These are phyloP conservation scores for Lophura nycthemera DNA, from an alignment of 2,113 vertebrate genomes.

Conservation along the genomic window DNA sequence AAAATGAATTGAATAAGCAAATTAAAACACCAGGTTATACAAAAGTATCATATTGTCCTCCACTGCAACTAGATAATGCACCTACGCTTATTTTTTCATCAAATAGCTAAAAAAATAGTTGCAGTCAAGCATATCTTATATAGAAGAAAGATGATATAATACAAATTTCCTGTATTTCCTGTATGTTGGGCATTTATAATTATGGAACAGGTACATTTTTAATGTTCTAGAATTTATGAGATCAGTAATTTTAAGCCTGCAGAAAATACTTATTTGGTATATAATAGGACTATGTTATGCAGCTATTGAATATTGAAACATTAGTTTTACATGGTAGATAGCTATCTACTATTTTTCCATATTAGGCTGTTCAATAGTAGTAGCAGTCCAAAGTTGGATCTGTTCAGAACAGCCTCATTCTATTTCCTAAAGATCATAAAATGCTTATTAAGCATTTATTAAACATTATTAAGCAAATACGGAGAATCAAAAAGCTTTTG, in stretches of 20 bases:
- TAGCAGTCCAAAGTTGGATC: background rate
- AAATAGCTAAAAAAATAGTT: background rate
- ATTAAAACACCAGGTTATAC: background rate
- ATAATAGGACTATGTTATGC: background rate
- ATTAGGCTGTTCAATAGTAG: background rate
- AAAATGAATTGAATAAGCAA: background rate
- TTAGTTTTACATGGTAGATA: background rate
- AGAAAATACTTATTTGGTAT: background rate
- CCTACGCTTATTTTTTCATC: fast-evolving
- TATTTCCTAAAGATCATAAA: background rate
- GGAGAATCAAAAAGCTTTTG: background rate
- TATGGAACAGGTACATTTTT: background rate
- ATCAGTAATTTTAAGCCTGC: background rate
- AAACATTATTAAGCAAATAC: background rate
- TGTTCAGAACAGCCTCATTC: background rate
- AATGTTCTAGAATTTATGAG: background rate
- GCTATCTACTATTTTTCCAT: background rate
- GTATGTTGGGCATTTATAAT: background rate
- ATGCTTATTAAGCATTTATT: background rate
- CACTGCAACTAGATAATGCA: background rate
- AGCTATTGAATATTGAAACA: background rate
- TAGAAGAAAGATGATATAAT: background rate
- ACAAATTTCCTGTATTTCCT: background rate
- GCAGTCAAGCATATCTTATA: background rate
- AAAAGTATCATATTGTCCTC: background rate